phyloP scores from a whole-genome alignment of 1,140 invertebrate species.

The Diploscapter pachys region DNA sequence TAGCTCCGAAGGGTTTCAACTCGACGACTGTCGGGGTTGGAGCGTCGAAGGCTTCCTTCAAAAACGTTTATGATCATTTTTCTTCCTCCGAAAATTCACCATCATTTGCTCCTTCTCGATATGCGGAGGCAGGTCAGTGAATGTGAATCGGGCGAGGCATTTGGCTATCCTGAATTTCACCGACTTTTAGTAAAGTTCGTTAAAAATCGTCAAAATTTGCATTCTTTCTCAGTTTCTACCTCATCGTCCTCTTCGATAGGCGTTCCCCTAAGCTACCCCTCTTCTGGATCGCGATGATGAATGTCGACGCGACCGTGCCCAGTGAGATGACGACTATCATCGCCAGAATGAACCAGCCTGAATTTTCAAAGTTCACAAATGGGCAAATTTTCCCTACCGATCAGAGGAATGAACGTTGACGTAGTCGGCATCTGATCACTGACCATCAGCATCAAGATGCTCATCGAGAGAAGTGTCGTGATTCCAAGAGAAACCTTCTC shows the following conservation, averaged over 20 bases:
- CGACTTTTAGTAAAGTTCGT: background rate
- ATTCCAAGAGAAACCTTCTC: slow-evolving; percentile 39
- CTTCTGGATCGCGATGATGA: slow-evolving; percentile 57
- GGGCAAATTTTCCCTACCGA: slow-evolving; percentile 13
- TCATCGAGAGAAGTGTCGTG: slow-evolving; percentile 39
- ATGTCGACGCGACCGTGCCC: slow-evolving; percentile 52
- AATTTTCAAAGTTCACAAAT: background rate
- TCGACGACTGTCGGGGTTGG: slow-evolving; percentile 18
- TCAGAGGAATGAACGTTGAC: slow-evolving; percentile 38
- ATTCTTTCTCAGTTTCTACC: background rate
- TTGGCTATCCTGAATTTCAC: slow-evolving; percentile 34
- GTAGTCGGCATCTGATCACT: slow-evolving; percentile 40
- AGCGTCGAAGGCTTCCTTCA: slow-evolving; percentile 26
- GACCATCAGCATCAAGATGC: slow-evolving; percentile 36
- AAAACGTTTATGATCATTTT: background rate
- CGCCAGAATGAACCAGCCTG: slow-evolving; percentile 55
- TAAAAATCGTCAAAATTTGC: too few species aligned
- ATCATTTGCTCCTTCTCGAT: slow-evolving; percentile 47
- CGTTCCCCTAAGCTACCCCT: slow-evolving; percentile 51
- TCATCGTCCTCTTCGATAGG: slow-evolving; percentile 42
- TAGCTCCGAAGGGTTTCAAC: slow-evolving; percentile 21
- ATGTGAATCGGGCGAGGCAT: slow-evolving; percentile 46
- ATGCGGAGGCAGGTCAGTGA: slow-evolving; percentile 50
- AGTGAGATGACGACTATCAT: slow-evolving; percentile 55
- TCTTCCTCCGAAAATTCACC: background rate